Evolutionary conservation across 2,888 invertebrate genomes (phyloP), one percentile per base, ranked within the genome.

Genomic region (Tetramorium bicarinatum): DNA sequence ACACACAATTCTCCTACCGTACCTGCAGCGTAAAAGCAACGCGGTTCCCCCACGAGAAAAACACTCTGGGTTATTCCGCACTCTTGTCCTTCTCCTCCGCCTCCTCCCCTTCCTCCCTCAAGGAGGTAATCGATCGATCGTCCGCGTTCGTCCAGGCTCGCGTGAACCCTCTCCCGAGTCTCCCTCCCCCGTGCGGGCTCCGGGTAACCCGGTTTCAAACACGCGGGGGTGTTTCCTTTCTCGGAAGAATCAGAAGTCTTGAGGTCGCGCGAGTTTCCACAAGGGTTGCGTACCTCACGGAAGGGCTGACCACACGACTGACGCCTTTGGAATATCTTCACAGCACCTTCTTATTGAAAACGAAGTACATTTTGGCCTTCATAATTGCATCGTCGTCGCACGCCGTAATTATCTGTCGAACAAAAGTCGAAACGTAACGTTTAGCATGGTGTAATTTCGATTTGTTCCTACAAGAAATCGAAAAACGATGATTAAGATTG

Each of bases 341-440:
- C 72, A 92, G 88, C 21, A 91, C 87, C 87, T 92, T 91, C 83
- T 92, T 90, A 83, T 92, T 91, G 90, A 92, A 91, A 86, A 91
- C 87, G 86, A 92, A 92, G 83, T 90, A 90, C 76, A 91, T 92
- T 80, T 85, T 90, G 75, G 90, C 85, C 91, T 89, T 91, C 92
- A 91, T 93, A 89, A 87, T 88, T 85, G 69, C 84, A 29, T n/a
- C 79, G 71, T 49, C 18, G 44, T 66, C 66, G 44, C 66, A 47
- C 56, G 71, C 66, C 61, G 69, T 56, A 38, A 54, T 74, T 54
- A 38, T 85, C 88, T 89, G 87, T 18, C 13, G 11, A 67, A 69
- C 44, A 67, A 34, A 77, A 61, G 9, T 44, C n/a, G 44, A 38
- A 76, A 11, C 18, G 41, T 44, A n/a, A 44, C 29, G 44, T 47